Evolutionary conservation across 2,797 vertebrate species (phyloP), one percentile per base, ranked within the genome.

Genomic region (Pipistrellus kuhlii): DNA sequence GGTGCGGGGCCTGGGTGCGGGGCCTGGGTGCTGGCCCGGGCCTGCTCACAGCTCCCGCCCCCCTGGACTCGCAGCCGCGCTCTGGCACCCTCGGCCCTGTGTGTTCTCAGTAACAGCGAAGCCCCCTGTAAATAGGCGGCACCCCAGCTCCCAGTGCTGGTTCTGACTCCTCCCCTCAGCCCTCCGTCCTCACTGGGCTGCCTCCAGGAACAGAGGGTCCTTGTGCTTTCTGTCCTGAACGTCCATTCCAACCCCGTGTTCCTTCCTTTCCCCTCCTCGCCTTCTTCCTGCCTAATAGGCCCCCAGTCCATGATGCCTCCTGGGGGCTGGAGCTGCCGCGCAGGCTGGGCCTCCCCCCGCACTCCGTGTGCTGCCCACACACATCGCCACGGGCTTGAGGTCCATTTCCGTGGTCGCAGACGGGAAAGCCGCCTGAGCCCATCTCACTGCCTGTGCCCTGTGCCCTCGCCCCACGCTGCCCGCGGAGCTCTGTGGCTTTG

Each of bases 401-500:
- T 44, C 44, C 9, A 2, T 44, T 44, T 44, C 44, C 2, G 44
- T 44, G 8, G 44, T 44, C 44, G 10, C 44, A 2, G 20, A 55
- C 17, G 15, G 62, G 46, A 30, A 35, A 55, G 48, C 71, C 30
- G 4, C 46, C 38, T 4, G 48, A 14, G 5, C 4, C 66, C 80
- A 14, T 5, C 8, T 27, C 7, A 0, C 46, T 46, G 46, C 46
- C 35, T 21, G 57, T 0, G 3, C 2, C 0, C 15, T 2, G 0
- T 32, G 62, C 62, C 13, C 14, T 13, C 46, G 15, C 35, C 44
- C 83, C 20, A 1, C 14, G 23, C n/a, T 13, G 13, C 23, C 41
- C 0, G 20, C 23, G 8, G 15, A 14, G 21, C 57, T 20, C 41
- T 53, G 25, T 46, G 62, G 14, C 38, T 8, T 7, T 11, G 38